Evolutionary conservation across 2,797 vertebrate species (phyloP), one percentile per base, ranked within the genome.

Genomic region (Acanthis flammea): DNA sequence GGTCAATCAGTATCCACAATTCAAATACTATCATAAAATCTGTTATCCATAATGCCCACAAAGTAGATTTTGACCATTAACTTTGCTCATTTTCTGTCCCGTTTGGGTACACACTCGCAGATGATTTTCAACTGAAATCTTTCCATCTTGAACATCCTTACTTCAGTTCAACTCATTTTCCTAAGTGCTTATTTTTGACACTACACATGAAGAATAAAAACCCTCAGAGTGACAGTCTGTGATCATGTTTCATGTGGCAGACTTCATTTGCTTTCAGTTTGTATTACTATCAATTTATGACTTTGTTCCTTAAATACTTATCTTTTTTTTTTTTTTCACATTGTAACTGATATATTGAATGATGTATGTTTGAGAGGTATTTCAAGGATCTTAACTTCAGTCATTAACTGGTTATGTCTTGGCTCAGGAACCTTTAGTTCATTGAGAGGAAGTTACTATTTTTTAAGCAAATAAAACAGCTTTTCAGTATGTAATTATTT

Each of bases 401-500:
- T 89, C 87, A 90, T 92, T 94, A 96, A 81, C 66, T 84, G 80
- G 94, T 97, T 97, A 96, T 72, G 82, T 95, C 92, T 93, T 95
- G 74, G 93, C 67, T 95, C 76, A 51, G 68, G 61, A 87, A 57
- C 48, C 75, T 96, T 94, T 93, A 90, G 82, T 96, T 97, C 85
- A 9, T 85, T 85, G 92, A 92, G 92, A 57, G 28, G 42, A 93
- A 96, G 82, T 90, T 95, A 88, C 70, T 96, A 37, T 87, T 97
- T 97, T 94, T 95, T 78, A 95, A 96, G 85, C 78, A 95, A 95
- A 90, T 92, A 95, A 97, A 96, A 51, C 86, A 77, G 82, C 70
- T 96, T 97, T 96, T 95, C 82, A 51, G 92, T 95, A 73, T 89
- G 73, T 89, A 94, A 97, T 97, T 97, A 97, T 97, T 97, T 97